phyloP scores from a whole-genome alignment of 2,113 vertebrate species.

The Macrotus californicus region DNA sequence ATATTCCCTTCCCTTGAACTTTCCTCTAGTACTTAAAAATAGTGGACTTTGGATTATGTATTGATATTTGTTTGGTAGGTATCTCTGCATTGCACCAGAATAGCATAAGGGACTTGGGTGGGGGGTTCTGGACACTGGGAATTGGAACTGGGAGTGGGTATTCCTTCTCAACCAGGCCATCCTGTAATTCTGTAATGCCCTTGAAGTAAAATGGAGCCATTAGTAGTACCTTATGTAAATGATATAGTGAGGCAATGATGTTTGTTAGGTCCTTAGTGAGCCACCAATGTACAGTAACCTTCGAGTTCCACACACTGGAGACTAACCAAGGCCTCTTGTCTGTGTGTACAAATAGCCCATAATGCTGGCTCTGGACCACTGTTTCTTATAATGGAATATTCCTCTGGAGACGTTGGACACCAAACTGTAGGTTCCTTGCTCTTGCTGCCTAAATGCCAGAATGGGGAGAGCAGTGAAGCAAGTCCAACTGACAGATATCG shows the following conservation, averaged over 20 bases:
- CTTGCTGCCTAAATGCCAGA: not conserved
- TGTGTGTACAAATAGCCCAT: not conserved
- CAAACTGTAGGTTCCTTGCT: too few species aligned
- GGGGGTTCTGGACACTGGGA: conserved; percentile 18
- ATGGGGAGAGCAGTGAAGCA: fast-evolving
- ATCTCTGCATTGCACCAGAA: not conserved
- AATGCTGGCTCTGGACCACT: not conserved
- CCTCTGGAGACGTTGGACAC: not conserved
- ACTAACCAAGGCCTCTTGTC: not conserved
- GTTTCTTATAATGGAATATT: not conserved
- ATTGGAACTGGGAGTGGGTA: conserved; percentile 35
- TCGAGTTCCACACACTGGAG: not conserved
- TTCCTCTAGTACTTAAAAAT: not conserved
- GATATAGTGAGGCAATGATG: not conserved
- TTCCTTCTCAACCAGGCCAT: conserved; percentile 52
- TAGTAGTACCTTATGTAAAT: not conserved
- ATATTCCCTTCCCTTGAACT: not conserved
- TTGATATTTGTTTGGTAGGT: not conserved
- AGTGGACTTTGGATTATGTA: not conserved
- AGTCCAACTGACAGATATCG: not conserved
- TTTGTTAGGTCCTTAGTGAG: not conserved
- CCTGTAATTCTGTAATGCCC: conserved; percentile 47
- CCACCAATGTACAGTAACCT: not conserved
- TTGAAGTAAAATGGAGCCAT: conserved; percentile 59
- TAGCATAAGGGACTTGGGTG: not conserved